Evolutionary conservation across 2,797 vertebrate genomes (phyloP), one percentile per base, ranked within the genome.

Genomic region (Sandelia bainsii): DNA sequence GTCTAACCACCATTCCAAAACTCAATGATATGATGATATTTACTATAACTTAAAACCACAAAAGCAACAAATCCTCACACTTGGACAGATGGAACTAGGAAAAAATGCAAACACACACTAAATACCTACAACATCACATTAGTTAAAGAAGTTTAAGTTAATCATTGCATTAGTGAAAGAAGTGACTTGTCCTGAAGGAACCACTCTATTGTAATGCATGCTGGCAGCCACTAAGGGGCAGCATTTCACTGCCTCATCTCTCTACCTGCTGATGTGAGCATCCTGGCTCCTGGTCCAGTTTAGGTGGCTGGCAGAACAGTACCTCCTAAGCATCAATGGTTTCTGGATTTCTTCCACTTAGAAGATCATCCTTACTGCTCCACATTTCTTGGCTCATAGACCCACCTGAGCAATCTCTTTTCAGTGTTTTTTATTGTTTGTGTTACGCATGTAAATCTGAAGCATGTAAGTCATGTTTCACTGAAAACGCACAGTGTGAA

Each of bases 191-290:
- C 7, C 42, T n/a, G 4, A 34, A 25, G 12, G 17, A 62, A 14
- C 2, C 2, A 4, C 4, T 58, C 5, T 57, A 23, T 52, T 81
- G 80, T 23, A 61, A 48, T 83, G 16, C 22, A n/a, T 4, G 37
- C 0, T 25, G 0, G 2, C 13, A 12, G 5, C 82, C 91, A 89
- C 4, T n/a, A 89, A 83, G 29, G 25, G 72, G 17, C 62, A 49
- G 49, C 57, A 75, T 72, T 77, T 77, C 16, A 53, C 71, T 57
- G 8, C 45, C 3, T 44, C 59, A 22, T 51, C 3, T 2, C 60
- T 8, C 16, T 60, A 77, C 11, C 32, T 65, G 62, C 51, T 58
- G 49, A 39, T 19, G 17, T 51, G 37, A 58, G 44, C 52, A 66
- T 59, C 46, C 62, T 69, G 71, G 51, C 48, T 72, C 54, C 40